These are phyloP conservation scores for Drosophila suboccidentalis DNA, from an alignment of 2,888 invertebrate genomes.

Conservation along the genomic window DNA sequence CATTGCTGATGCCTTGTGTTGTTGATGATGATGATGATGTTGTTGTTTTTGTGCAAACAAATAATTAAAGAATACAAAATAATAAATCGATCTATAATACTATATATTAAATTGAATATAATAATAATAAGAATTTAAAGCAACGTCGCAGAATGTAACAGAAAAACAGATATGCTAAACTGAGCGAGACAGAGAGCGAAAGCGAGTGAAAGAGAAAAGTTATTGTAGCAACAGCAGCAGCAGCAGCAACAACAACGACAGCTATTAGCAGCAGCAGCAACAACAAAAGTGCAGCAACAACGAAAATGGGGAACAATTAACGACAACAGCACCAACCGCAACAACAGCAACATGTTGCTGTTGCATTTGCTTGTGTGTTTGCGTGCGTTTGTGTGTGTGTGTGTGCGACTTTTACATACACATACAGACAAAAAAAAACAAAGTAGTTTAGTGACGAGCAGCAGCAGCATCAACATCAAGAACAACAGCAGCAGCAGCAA, in stretches of 20 bases:
- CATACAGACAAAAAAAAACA: slow-evolving; percentile 27
- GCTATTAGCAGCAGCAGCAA: slow-evolving; percentile 64
- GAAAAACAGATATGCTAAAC: slow-evolving; percentile 7
- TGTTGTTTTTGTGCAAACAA: slow-evolving; percentile 75
- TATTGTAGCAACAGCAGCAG: slow-evolving; percentile 23
- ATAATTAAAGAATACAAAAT: slow-evolving; percentile 15
- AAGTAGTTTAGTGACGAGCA: slow-evolving; percentile 46
- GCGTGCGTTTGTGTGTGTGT: slow-evolving; percentile 26
- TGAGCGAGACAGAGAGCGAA: slow-evolving; percentile 14
- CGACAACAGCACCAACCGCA: slow-evolving; percentile 31
- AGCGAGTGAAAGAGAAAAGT: slow-evolving; percentile 12
- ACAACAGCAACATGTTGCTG: slow-evolving; percentile 45
- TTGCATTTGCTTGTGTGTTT: slow-evolving; percentile 36
- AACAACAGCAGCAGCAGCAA: slow-evolving; percentile 64
- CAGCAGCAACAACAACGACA: slow-evolving; percentile 53
- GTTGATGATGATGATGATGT: slow-evolving; percentile 73
- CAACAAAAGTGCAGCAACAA: slow-evolving; percentile 61
- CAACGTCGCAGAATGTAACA: slow-evolving; percentile 33
- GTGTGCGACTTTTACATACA: slow-evolving; percentile 14
- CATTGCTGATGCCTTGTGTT: slow-evolving; percentile 80
- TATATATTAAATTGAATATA: slow-evolving; percentile 16
- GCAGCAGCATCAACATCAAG: slow-evolving; percentile 40
- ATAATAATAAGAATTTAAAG: slow-evolving; percentile 18
- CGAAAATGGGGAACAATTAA: slow-evolving; percentile 18
- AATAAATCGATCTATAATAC: background rate